A percentile compares a stretch with the other conserved stretches of the same genome.
Evolutionary conservation across 2,888 invertebrate species (phyloP).

Genomic region (Drosophila anomalata): DNA sequence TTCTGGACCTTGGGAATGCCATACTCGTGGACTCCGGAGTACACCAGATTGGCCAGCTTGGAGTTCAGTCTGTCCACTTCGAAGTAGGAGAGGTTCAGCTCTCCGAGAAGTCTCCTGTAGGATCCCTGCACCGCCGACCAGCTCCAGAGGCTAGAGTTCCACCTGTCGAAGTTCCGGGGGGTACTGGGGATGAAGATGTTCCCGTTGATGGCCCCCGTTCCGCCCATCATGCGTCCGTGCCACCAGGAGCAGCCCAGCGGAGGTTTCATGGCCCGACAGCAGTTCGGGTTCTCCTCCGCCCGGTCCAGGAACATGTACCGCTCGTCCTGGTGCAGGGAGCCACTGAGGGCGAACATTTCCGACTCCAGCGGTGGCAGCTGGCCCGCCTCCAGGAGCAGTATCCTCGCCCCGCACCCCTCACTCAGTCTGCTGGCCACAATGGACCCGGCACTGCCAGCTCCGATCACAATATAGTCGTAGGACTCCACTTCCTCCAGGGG

Average conservation of each 20-base stretch:
- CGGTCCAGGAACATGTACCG: constrained; percentile 76
- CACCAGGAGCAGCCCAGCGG: constrained; percentile 85
- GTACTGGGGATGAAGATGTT: constrained; percentile 87
- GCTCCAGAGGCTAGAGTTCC: constrained; percentile 85
- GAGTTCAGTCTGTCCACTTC: constrained; percentile 58
- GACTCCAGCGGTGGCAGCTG: constrained; percentile 85
- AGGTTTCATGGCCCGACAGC: constrained; percentile 69
- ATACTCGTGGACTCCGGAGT: constrained; percentile 85
- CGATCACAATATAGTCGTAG: constrained; percentile 86
- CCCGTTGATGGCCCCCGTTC: constrained; percentile 86
- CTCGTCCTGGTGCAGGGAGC: constrained; percentile 62
- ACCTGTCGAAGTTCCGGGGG: constrained; percentile 85
- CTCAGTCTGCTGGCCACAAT: constrained; percentile 88
- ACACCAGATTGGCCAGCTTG: constrained; percentile 84
- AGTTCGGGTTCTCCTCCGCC: constrained; percentile 64
- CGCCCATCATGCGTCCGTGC: constrained; percentile 88
- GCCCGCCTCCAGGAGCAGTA: constrained; percentile 92
- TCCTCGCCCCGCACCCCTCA: constrained; percentile 89
- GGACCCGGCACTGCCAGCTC: constrained; percentile 87
- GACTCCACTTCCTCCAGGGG: constrained; percentile 5
- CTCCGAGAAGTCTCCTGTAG: constrained; percentile 84
- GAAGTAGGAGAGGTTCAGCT: constrained; percentile 82
- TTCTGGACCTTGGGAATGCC: constrained; percentile 87
- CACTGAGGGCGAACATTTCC: constrained; percentile 74
- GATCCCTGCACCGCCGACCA: constrained; percentile 85